Conservation (phyloP, 2,113 vertebrate genomes). For the Bagarius yarrelli region DNA sequence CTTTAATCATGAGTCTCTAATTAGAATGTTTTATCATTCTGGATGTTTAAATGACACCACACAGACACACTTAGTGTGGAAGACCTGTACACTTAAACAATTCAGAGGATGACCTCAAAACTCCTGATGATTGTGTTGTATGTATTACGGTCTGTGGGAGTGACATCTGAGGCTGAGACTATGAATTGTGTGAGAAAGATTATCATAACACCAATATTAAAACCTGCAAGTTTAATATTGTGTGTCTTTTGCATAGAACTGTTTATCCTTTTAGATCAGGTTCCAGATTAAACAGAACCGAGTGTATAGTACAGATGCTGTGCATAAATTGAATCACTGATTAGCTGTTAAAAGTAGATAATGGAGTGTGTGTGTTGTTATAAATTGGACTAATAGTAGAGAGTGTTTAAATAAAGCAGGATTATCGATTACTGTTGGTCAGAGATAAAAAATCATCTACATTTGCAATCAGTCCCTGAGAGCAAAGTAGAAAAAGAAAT, state of each 20-base stretch:
- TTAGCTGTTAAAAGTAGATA: background rate
- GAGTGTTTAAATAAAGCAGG: background rate
- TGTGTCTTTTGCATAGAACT: background rate
- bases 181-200: no score
- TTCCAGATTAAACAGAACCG: background rate
- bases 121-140: no score
- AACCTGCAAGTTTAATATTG: no score
- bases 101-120: no score
- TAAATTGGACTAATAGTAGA: background rate
- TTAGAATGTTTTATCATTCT: no score
- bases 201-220: no score
- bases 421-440: constrained; percentile 6
- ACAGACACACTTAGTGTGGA: no score
- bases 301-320: background rate
- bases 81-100: no score
- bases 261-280: background rate
- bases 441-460: background rate
- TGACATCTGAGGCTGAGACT: no score
- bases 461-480: background rate
- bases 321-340: background rate
- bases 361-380: background rate
- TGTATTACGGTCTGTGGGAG: no score
- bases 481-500: constrained; percentile 12
- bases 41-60: no score
- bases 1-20: no score